A percentile compares a stretch with the other conserved stretches of the same genome.
Conservation (phyloP, 2,888 invertebrate genomes). For the Glyphotaelius pellucidus region DNA sequence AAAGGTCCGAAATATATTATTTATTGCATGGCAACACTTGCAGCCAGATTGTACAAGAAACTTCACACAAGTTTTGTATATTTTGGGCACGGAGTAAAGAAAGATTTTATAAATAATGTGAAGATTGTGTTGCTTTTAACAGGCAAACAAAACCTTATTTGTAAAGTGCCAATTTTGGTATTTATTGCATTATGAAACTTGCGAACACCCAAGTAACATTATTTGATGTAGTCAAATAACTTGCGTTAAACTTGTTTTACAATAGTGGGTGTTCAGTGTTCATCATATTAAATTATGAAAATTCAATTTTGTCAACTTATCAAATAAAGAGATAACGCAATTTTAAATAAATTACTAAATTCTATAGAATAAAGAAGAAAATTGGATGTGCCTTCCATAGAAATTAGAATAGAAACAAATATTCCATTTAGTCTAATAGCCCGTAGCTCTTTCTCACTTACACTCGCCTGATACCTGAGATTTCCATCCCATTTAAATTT, state of each 20-base stretch:
- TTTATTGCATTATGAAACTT: neutral
- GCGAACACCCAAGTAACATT: neutral
- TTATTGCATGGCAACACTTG: slow-evolving; percentile 42
- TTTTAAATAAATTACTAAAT: too few species aligned
- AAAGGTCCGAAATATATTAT: slow-evolving; percentile 43
- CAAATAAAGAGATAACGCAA: too few species aligned
- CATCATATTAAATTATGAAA: too few species aligned
- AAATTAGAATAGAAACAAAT: too few species aligned
- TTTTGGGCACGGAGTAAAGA: neutral
- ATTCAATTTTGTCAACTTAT: too few species aligned
- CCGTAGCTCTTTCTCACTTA: too few species aligned
- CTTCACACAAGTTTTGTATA: neutral
- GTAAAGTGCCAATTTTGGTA: neutral
- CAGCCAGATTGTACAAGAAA: neutral
- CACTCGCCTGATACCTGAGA: too few species aligned
- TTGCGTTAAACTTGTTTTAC: neutral
- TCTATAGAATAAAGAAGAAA: too few species aligned
- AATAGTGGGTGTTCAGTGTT: neutral
- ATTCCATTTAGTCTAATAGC: too few species aligned
- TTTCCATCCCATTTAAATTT: too few species aligned
- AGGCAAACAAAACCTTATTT: neutral
- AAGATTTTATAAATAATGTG: too few species aligned
- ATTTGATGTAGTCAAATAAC: neutral
- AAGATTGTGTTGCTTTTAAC: neutral
- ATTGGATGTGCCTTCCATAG: too few species aligned